Evolutionary conservation across 2,888 invertebrate genomes (phyloP).

Genomic region (Calliopum simillimum): DNA sequence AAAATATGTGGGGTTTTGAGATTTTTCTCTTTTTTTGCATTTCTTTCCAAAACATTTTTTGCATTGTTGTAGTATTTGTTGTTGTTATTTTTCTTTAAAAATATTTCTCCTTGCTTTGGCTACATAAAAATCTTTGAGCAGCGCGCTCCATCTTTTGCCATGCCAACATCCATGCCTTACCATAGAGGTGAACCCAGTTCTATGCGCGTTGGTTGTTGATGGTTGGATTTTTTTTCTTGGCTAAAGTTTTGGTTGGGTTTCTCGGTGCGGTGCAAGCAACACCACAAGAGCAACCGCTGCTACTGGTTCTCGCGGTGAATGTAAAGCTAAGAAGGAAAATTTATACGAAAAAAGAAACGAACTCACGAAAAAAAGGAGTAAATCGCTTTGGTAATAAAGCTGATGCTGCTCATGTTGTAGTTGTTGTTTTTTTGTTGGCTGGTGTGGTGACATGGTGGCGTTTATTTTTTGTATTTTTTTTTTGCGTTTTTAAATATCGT

Average conservation of each 20-base stretch:
- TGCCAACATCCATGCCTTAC: too few species aligned
- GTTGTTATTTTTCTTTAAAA: too few species aligned
- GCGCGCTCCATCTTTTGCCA: too few species aligned
- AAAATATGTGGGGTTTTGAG: too few species aligned
- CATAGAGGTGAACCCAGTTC: constrained; percentile 47
- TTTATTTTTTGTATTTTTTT: constrained; percentile 10
- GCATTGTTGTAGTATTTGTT: too few species aligned
- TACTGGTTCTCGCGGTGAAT: constrained; percentile 68
- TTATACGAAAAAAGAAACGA: constrained; percentile 24
- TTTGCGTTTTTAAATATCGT: constrained; percentile 23
- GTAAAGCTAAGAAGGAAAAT: constrained; percentile 61
- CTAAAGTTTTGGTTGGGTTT: constrained; percentile 47
- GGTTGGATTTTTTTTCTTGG: constrained; percentile 25
- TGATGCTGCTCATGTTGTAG: constrained; percentile 46
- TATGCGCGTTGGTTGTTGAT: constrained; percentile 42
- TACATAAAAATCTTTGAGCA: too few species aligned
- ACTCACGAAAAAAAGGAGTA: constrained; percentile 35
- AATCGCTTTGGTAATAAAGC: constrained; percentile 41
- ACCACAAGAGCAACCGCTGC: constrained; percentile 67
- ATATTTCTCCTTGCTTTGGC: too few species aligned
- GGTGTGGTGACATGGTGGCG: constrained; percentile 28
- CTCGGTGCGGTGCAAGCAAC: constrained; percentile 53
- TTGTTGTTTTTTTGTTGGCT: constrained; percentile 17
- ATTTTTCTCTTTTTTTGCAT: too few species aligned
- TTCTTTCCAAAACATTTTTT: too few species aligned